These are phyloP conservation scores for Eutolmus rufibarbis DNA, from an alignment of 2,888 invertebrate genomes.

Conservation along the genomic window DNA sequence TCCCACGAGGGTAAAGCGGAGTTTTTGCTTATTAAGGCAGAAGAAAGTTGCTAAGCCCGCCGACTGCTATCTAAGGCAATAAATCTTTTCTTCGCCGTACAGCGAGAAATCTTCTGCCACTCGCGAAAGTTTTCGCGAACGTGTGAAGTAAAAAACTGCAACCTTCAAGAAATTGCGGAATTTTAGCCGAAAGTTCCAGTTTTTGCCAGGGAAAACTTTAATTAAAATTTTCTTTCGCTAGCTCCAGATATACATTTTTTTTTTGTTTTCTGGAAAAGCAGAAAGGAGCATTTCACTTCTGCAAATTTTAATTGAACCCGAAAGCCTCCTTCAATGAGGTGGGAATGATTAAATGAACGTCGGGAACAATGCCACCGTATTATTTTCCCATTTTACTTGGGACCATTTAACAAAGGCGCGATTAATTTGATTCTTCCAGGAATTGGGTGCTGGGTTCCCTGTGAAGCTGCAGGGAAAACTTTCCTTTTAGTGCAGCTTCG, in stretches of 20 bases:
- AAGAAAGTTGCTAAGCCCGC: not conserved
- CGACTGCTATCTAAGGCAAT: not conserved
- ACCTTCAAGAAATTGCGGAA: not conserved
- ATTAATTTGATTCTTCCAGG: not conserved
- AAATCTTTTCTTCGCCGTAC: conserved; percentile 5
- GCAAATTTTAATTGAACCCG: conserved; percentile 18
- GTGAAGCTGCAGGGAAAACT: not conserved
- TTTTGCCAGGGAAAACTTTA: not conserved
- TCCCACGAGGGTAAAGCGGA: not conserved
- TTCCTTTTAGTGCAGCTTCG: not conserved
- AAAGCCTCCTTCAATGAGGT: conserved; percentile 3
- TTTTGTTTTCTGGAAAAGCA: not conserved
- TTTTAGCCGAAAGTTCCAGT: not conserved
- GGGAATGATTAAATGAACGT: conserved; percentile 25
- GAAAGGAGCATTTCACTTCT: not conserved
- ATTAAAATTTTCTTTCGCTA: not conserved
- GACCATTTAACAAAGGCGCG: not conserved
- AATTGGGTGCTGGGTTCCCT: not conserved
- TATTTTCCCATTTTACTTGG: conserved; percentile 2
- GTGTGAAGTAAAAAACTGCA: conserved; percentile 10
- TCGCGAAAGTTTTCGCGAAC: not conserved
- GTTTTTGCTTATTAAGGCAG: conserved; percentile 7
- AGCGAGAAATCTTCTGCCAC: not conserved
- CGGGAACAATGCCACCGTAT: not conserved
- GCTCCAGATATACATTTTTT: not conserved